Evolutionary conservation across 64 coral and sea anemone species (phyloP).

Genomic region (Trachythela sp.): DNA sequence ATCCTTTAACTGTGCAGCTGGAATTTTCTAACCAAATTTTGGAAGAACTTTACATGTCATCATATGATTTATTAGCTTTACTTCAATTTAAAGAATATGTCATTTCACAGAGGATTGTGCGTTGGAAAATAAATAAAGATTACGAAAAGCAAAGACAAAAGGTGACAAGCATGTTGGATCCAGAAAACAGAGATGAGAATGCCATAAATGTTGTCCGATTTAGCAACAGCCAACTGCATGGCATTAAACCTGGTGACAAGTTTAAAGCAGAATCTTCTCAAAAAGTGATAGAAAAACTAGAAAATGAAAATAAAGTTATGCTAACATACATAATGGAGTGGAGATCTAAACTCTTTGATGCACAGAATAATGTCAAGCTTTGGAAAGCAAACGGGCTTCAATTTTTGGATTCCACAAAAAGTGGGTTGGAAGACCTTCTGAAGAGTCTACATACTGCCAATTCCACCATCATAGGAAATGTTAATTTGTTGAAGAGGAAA

Average conservation of each 20-base stretch:
- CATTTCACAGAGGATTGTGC: conserved; percentile 17
- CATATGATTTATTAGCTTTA: conserved; percentile 24
- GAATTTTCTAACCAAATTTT: conserved; percentile 32
- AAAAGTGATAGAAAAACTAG: neutral
- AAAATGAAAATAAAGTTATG: neutral
- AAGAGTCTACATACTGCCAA: conserved; percentile 23
- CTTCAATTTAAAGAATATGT: conserved; percentile 46
- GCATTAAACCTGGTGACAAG: conserved; percentile 22
- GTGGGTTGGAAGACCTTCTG: conserved; percentile 18
- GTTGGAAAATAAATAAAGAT: conserved; percentile 31
- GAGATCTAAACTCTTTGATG: conserved; percentile 23
- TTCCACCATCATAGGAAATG: conserved; percentile 22
- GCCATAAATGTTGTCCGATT: conserved; percentile 8
- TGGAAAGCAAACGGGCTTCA: conserved; percentile 25
- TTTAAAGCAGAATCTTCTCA: conserved; percentile 33
- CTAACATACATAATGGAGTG: neutral
- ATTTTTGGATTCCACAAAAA: conserved; percentile 19
- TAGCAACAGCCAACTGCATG: neutral
- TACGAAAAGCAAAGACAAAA: conserved; percentile 42
- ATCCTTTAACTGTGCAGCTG: conserved; percentile 37
- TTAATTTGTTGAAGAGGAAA: conserved; percentile 34
- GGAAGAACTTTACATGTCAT: conserved; percentile 23
- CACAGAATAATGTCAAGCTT: neutral
- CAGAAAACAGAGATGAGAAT: conserved; percentile 29
- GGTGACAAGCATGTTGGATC: neutral